Evolutionary conservation across 2,113 vertebrate species (phyloP).

Genomic region (Nematolebias whitei): DNA sequence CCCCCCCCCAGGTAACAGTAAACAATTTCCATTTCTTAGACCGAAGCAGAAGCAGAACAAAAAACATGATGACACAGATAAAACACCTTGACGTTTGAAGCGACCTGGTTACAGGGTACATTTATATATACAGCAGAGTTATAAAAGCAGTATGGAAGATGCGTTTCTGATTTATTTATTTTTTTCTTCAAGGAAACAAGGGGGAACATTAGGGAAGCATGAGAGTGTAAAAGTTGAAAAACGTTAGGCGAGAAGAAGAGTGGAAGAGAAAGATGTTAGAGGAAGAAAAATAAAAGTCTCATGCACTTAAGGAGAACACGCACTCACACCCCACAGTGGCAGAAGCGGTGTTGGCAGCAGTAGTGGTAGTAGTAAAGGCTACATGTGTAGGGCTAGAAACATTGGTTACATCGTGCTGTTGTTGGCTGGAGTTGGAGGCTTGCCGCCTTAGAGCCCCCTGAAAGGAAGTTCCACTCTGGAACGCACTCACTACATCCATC

Average conservation of each 20-base stretch:
- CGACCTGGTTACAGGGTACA: constrained; percentile 89
- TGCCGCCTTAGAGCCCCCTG: constrained; percentile 99
- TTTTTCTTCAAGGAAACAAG: constrained; percentile 35
- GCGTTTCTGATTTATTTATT: constrained; percentile 56
- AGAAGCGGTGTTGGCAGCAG: constrained; percentile 93
- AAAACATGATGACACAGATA: constrained; percentile 77
- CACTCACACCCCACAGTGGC: constrained; percentile 99
- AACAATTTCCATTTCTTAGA: constrained; percentile 79
- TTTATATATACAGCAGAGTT: constrained; percentile 80
- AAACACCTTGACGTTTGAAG: constrained; percentile 75
- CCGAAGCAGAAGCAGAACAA: constrained; percentile 80
- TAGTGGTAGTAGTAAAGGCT: constrained; percentile 98
- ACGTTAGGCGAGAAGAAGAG: constrained; percentile 90
- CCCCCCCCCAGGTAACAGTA: constrained; percentile 49
- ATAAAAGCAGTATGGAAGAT: constrained; percentile 89
- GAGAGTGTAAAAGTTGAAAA: constrained; percentile 67
- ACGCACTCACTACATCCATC: constrained; percentile 99
- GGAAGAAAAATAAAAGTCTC: constrained; percentile 79
- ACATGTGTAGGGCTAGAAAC: constrained; percentile 99
- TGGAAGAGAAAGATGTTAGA: constrained; percentile 93
- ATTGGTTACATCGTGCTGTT: constrained; percentile 99
- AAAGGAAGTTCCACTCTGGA: constrained; percentile 99
- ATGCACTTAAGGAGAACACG: constrained; percentile 99
- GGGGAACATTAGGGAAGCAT: constrained; percentile 64
- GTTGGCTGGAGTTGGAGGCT: constrained; percentile 99